A percentile compares a stretch with the other conserved stretches of the same genome.
Conservation (phyloP, 2,888 invertebrate genomes). For the Sclerodermus sp. region DNA sequence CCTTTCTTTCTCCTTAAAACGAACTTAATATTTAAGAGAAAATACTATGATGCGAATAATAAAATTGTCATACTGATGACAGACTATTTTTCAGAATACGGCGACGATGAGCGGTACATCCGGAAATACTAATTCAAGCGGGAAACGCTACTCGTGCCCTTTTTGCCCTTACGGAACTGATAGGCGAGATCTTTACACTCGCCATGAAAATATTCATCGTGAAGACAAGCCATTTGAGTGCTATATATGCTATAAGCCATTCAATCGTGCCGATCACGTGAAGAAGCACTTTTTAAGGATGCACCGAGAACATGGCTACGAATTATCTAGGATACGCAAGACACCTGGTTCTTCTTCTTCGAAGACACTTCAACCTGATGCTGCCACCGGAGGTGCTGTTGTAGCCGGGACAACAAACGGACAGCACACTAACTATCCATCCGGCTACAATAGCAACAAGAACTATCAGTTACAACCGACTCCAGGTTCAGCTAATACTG, state of each 20-base stretch:
- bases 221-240: constrained; percentile 94
- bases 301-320: constrained; percentile 88
- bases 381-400: constrained; percentile 9
- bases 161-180: constrained; percentile 92
- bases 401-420: constrained; percentile 28
- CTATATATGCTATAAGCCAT: constrained; percentile 89
- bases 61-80: background rate
- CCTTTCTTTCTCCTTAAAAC: background rate
- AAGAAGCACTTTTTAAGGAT: constrained; percentile 91
- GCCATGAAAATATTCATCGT: constrained; percentile 91
- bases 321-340: constrained; percentile 77
- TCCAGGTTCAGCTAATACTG: constrained; percentile 21
- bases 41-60: background rate
- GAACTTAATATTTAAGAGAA: background rate
- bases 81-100: constrained; percentile 23
- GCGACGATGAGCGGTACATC: constrained; percentile 26
- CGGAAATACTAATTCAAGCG: constrained; percentile 40
- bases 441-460: constrained; percentile 42
- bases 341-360: constrained; percentile 49
- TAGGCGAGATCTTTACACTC: constrained; percentile 84
- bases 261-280: constrained; percentile 91
- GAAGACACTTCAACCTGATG: constrained; percentile 37
- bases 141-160: constrained; percentile 80
- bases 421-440: constrained; percentile 34
- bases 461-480: constrained; percentile 42